Percentiles rank a stretch among this genome's conserved stretches.
Conservation (phyloP, 2,797 vertebrate genomes). For the Amazona finschi region DNA sequence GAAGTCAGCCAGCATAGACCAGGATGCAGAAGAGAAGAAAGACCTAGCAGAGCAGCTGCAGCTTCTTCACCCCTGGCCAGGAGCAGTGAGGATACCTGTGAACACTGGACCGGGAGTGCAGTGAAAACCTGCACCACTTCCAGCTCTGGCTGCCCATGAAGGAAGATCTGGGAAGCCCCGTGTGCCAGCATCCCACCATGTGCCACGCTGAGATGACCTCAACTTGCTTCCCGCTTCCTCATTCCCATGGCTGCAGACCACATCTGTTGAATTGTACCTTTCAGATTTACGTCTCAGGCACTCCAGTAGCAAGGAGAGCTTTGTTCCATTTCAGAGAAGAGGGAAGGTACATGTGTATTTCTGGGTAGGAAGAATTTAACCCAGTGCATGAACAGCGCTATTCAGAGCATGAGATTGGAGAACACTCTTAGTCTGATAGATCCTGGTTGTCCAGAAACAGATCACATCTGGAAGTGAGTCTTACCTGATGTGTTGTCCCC, state of each 20-base stretch:
- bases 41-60: not conserved
- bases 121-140: not conserved
- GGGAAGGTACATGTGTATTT: not conserved
- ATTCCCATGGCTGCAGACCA: not conserved
- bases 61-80: not conserved
- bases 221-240: not conserved
- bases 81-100: not conserved
- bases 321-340: not conserved
- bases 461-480: not conserved
- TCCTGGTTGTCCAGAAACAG: not conserved
- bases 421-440: not conserved
- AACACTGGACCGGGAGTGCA: not conserved
- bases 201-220: not conserved
- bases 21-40: not conserved
- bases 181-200: rapidly evolving
- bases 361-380: not conserved
- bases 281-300: not conserved
- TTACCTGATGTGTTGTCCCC: not conserved
- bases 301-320: not conserved
- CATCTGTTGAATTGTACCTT: not conserved
- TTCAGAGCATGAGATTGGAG: not conserved
- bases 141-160: not conserved
- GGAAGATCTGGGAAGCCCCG: not conserved
- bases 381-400: not conserved
- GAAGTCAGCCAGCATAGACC: not conserved